Conservation (phyloP, 2,888 invertebrate species). For the Sphinx pinastri region DNA sequence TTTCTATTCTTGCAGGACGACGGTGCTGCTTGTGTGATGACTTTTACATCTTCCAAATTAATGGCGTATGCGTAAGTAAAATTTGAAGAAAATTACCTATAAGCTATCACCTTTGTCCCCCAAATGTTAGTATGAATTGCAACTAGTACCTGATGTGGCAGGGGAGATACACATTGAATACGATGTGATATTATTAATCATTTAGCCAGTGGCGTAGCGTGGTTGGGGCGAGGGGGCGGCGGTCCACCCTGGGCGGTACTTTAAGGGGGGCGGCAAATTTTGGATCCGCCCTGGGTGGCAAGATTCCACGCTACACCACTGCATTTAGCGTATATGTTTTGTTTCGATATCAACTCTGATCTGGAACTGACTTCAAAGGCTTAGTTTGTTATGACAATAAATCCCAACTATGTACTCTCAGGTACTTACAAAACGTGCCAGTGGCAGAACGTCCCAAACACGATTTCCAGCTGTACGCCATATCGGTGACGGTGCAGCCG, state of each 20-base stretch:
- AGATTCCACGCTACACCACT: too few relatives aligned
- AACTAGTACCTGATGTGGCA: neutral
- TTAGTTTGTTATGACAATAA: neutral
- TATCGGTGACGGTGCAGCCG: slow-evolving; percentile 60
- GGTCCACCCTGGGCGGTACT: too few relatives aligned
- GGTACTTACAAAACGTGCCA: slow-evolving; percentile 79
- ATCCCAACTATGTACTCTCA: slow-evolving; percentile 47
- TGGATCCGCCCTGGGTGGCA: too few relatives aligned
- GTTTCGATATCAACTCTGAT: too few relatives aligned
- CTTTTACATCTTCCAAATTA: slow-evolving; percentile 78
- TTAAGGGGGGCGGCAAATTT: too few relatives aligned
- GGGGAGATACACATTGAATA: too few relatives aligned
- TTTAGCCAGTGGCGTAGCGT: too few relatives aligned
- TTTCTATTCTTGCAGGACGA: slow-evolving; percentile 58
- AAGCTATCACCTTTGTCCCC: neutral
- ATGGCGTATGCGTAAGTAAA: slow-evolving; percentile 72
- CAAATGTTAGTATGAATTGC: too few relatives aligned
- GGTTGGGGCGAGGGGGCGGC: too few relatives aligned
- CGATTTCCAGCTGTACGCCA: slow-evolving; percentile 71
- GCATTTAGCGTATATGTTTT: too few relatives aligned
- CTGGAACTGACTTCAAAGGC: too few relatives aligned
- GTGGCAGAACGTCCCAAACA: slow-evolving; percentile 61
- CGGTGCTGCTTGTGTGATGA: slow-evolving; percentile 80
- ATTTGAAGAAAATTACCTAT: neutral
- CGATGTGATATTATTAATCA: too few relatives aligned